Conservation (phyloP, 2,888 invertebrate species). For the Gnatocerus cornutus region DNA sequence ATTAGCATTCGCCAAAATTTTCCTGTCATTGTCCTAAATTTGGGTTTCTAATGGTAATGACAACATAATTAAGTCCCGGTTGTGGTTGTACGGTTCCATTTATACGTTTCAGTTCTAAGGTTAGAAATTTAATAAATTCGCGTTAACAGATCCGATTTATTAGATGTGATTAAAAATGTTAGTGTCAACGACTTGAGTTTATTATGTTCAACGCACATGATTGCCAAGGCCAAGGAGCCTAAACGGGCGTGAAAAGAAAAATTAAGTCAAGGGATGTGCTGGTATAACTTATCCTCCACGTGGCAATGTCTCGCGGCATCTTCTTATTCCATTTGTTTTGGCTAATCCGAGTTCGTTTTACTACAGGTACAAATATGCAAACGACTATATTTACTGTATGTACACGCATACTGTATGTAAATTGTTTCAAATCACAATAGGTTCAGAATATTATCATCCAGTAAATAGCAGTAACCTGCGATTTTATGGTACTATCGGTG, state of each 20-base stretch:
- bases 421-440: conserved; percentile 26
- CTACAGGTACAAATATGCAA: conserved; percentile 1
- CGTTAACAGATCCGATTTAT: conserved; percentile 2
- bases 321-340: conserved; percentile 14
- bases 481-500: conserved; percentile 7
- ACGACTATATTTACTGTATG: conserved; percentile 1
- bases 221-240: conserved; percentile 39
- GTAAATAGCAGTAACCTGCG: conserved; percentile 8
- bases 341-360: background rate
- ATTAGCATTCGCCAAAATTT: conserved; percentile 36
- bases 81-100: conserved; percentile 13
- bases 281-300: background rate
- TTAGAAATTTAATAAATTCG: background rate
- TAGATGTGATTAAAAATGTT: conserved; percentile 20
- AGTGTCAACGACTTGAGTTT: conserved; percentile 42
- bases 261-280: conserved; percentile 8
- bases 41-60: conserved; percentile 14
- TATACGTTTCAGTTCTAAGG: background rate
- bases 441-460: conserved; percentile 17
- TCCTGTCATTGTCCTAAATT: conserved; percentile 34
- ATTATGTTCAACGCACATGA: conserved; percentile 37
- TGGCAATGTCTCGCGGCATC: conserved; percentile 20
- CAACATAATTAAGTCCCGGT: conserved; percentile 20
- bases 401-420: conserved; percentile 11
- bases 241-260: conserved; percentile 20